phyloP scores from a whole-genome alignment of 2,113 vertebrate genomes.

The Hystrix cristata region DNA sequence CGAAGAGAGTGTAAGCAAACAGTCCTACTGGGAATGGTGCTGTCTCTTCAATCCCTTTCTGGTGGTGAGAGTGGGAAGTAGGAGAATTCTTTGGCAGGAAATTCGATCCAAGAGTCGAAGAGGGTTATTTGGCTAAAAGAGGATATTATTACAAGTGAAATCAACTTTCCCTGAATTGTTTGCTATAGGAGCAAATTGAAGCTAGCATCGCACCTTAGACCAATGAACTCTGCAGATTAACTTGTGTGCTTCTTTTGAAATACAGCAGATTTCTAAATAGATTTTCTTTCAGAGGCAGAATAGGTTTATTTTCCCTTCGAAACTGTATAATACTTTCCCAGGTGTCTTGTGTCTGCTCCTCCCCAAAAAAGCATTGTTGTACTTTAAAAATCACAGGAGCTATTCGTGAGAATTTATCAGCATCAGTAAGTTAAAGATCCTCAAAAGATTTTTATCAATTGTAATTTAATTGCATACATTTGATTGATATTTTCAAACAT shows the following conservation, averaged over 20 bases:
- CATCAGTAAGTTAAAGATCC: constrained; percentile 28
- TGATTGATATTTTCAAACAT: constrained; percentile 58
- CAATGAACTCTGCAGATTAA: constrained; percentile 26
- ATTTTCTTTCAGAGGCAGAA: constrained; percentile 34
- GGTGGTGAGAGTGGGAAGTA: background rate
- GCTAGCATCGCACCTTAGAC: background rate
- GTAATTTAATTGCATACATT: constrained; percentile 49
- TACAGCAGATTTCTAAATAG: constrained; percentile 8
- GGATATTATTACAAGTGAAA: constrained; percentile 68
- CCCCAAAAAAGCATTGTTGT: background rate
- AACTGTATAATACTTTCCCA: background rate
- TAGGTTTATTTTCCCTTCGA: constrained; percentile 57
- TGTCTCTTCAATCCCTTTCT: constrained; percentile 73
- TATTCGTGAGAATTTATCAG: constrained; percentile 29
- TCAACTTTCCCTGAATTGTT: background rate
- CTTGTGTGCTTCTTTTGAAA: background rate
- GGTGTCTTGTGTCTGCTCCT: background rate
- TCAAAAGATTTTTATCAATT: constrained; percentile 58
- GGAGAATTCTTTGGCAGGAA: constrained; percentile 73
- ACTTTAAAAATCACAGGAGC: background rate
- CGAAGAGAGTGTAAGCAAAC: constrained; percentile 68
- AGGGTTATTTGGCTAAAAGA: constrained; percentile 59
- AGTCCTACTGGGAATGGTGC: constrained; percentile 64
- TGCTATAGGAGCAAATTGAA: constrained; percentile 16
- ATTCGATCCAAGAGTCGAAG: constrained; percentile 56